Evolutionary conservation across 2,797 vertebrate genomes (phyloP), one percentile per base, ranked within the genome.

Genomic region (Merluccius polli): DNA sequence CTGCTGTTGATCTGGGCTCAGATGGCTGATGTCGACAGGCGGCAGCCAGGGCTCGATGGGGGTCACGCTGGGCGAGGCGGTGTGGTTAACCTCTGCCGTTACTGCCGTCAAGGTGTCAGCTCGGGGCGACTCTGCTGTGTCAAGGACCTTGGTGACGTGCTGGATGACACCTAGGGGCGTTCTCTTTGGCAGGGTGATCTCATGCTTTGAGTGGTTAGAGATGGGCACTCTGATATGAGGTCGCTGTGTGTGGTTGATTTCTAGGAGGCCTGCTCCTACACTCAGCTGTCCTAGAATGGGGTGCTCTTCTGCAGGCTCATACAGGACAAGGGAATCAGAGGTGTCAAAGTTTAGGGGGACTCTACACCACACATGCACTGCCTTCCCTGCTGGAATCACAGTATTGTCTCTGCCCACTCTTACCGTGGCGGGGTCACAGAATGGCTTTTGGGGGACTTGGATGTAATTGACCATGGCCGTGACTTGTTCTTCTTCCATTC

Each of bases 11-110:
- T n/a, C n/a, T n/a, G n/a, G n/a, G n/a, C n/a, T n/a, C n/a, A n/a
- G n/a, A n/a, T n/a, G n/a, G n/a, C n/a, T n/a, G n/a, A n/a, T 65
- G 10, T 77, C 32, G 27, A 77, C 70, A 24, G 70, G 75, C 0
- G 75, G 75, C 5, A 63, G 44, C 75, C 75, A 77, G 32, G 59
- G 12, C 33, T 71, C 33, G 0, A 70, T 16, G 10, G 38, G 35
- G 21, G 35, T 6, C 2, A 8, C 8, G 33, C 33, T 35, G 33
- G 33, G 33, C 3, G n/a, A 32, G 24, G 35, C 8, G 35, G 18
- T 15, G 48, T 15, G 3, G 12, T 59, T 59, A 59, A 59, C 48
- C 48, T 59, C 48, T 2, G 48, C 48, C 13, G 2, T n/a, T n/a
- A n/a, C n/a, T n/a, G n/a, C n/a, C n/a, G n/a, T n/a, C n/a, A n/a